Conservation (phyloP, 2,888 invertebrate species). For the Scrobipalpa atriplicella region DNA sequence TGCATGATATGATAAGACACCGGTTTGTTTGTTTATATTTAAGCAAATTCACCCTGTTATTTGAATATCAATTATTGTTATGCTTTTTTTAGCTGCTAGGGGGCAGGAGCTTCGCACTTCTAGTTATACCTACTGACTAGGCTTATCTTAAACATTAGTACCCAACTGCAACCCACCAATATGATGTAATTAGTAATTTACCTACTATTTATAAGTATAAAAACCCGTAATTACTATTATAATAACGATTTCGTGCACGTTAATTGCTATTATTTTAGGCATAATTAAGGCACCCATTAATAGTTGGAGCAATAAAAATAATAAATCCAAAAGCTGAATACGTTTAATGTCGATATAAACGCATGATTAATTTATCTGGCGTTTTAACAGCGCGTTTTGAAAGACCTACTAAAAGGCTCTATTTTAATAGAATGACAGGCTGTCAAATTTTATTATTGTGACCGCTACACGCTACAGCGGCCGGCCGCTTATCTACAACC, state of each 20-base stretch:
- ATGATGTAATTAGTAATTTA: neutral
- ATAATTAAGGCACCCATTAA: conserved; percentile 19
- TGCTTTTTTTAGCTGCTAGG: too few relatives aligned
- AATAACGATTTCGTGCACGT: neutral
- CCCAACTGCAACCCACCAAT: too few relatives aligned
- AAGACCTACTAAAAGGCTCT: conserved; percentile 49
- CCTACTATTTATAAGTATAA: neutral
- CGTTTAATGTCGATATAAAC: conserved; percentile 26
- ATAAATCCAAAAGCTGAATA: conserved; percentile 23
- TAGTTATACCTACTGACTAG: too few relatives aligned
- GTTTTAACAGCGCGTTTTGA: conserved; percentile 43
- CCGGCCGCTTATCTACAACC: conserved; percentile 54
- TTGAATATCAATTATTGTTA: too few relatives aligned
- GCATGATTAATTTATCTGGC: conserved; percentile 31
- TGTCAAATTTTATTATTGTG: conserved; percentile 72
- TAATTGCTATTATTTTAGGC: conserved; percentile 9
- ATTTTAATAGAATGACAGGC: conserved; percentile 63
- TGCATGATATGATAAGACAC: too few relatives aligned
- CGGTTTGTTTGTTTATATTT: too few relatives aligned
- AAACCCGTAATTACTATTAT: neutral
- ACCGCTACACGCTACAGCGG: conserved; percentile 44
- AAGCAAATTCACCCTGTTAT: too few relatives aligned
- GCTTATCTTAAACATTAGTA: too few relatives aligned
- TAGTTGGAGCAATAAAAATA: conserved; percentile 19
- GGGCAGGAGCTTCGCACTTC: too few relatives aligned